Conservation (phyloP, 1,140 invertebrate genomes). For the Linepithema humile region DNA sequence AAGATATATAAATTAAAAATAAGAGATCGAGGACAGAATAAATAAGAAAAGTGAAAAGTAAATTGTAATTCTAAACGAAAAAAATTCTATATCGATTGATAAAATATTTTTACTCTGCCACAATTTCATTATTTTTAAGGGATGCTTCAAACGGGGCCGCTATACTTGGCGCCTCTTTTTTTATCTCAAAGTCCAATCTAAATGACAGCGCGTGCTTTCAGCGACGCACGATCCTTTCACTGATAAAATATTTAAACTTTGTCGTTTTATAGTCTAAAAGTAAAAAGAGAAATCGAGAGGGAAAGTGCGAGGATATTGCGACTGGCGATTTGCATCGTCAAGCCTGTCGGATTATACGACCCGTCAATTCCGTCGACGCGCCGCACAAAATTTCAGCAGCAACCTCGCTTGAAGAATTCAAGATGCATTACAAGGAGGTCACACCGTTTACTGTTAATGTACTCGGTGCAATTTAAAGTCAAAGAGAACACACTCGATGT, state of each 20-base stretch:
- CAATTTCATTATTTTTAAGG: not conserved
- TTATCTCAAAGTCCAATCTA: slow-evolving; percentile 12
- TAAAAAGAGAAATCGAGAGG: slow-evolving; percentile 71
- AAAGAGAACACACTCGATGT: slow-evolving; percentile 26
- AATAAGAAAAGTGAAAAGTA: not conserved
- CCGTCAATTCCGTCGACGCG: slow-evolving; percentile 10
- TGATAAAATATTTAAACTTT: slow-evolving; percentile 69
- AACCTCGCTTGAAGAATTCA: slow-evolving; percentile 7
- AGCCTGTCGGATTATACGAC: slow-evolving; percentile 20
- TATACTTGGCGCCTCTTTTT: not conserved
- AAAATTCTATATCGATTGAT: not conserved
- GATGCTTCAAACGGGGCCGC: too few species aligned
- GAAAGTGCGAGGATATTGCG: slow-evolving; percentile 59
- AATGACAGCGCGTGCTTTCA: slow-evolving; percentile 26
- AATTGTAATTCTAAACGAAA: not conserved
- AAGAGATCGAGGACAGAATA: not conserved
- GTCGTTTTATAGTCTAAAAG: slow-evolving; percentile 59
- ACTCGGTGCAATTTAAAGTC: not conserved
- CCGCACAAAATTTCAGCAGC: slow-evolving; percentile 35
- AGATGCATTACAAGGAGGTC: slow-evolving; percentile 50
- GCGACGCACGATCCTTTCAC: slow-evolving; percentile 62
- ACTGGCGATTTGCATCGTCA: slow-evolving; percentile 54
- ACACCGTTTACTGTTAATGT: slow-evolving; percentile 44
- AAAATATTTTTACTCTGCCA: not conserved
- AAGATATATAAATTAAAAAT: not conserved